A percentile compares a stretch with the other conserved stretches of the same genome.
These are phyloP conservation scores for Agelas oroides DNA, from an alignment of 37 sponge, comb jelly and placozoan species.

Conservation along the genomic window DNA sequence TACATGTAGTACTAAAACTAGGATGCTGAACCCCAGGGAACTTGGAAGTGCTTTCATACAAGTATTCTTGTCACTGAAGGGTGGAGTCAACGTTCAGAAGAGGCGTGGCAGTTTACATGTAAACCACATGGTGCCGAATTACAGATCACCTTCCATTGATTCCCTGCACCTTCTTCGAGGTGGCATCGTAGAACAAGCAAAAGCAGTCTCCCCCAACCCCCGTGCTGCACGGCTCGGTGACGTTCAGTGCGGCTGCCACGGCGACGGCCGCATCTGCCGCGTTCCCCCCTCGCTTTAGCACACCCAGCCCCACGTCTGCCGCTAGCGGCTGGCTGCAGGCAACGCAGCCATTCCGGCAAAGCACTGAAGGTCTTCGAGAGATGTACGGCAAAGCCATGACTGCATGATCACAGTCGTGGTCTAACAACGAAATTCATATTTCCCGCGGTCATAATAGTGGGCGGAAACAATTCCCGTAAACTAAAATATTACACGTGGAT, in stretches of 20 bases:
- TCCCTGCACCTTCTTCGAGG: conserved; percentile 62
- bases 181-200: conserved; percentile 83
- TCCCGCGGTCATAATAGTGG: neutral
- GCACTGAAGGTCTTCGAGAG: conserved; percentile 72
- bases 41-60: too few species aligned
- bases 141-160: conserved; percentile 76
- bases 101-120: too few species aligned
- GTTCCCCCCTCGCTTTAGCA: conserved; percentile 78
- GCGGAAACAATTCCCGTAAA: neutral
- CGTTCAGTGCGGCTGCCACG: conserved; percentile 88
- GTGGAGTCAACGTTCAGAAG: too few species aligned
- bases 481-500: too few species aligned
- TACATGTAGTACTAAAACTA: too few species aligned
- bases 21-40: too few species aligned
- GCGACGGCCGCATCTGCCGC: conserved; percentile 92
- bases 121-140: too few species aligned
- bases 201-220: conserved; percentile 92
- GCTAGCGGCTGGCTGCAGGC: conserved; percentile 83
- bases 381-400: conserved; percentile 12
- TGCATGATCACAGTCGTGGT: neutral
- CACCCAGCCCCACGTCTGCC: conserved; percentile 59
- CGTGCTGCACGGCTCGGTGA: conserved; percentile 86
- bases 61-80: too few species aligned
- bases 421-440: neutral
- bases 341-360: conserved; percentile 76